These are phyloP conservation scores for Botia almorhae DNA, from an alignment of 2,797 vertebrate species.

Conservation along the genomic window DNA sequence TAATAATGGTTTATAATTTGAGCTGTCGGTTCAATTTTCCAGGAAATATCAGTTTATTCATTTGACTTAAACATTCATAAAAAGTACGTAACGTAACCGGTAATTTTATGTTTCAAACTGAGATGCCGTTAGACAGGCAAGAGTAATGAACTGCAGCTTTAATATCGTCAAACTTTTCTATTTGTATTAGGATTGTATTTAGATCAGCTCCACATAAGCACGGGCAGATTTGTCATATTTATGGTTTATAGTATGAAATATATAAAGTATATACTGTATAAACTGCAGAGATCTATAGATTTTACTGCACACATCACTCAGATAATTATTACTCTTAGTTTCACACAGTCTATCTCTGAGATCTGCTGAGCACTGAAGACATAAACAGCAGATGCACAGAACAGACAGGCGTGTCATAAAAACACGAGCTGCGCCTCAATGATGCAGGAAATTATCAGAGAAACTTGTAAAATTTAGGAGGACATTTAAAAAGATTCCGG, in stretches of 20 bases:
- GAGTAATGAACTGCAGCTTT: too few species aligned
- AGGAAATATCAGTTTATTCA: too few species aligned
- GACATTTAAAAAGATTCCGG: not conserved
- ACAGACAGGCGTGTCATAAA: slow-evolving; percentile 6
- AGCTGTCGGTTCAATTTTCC: too few species aligned
- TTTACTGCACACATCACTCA: not conserved
- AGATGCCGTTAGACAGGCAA: too few species aligned
- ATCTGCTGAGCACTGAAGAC: not conserved
- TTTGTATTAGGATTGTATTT: too few species aligned
- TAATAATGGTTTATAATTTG: too few species aligned
- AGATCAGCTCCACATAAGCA: slow-evolving; percentile 5
- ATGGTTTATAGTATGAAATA: not conserved
- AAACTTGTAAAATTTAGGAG: not conserved
- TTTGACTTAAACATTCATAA: too few species aligned
- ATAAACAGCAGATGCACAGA: slow-evolving; percentile 16
- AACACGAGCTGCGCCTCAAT: not conserved
- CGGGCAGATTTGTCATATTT: not conserved
- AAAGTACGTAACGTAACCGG: too few species aligned
- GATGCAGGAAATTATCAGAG: not conserved
- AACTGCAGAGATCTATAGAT: too few species aligned
- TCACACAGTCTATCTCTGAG: slow-evolving; percentile 21
- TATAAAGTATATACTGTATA: too few species aligned
- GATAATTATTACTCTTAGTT: not conserved
- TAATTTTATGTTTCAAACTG: too few species aligned
- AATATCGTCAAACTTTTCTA: too few species aligned